phyloP scores from a whole-genome alignment of 2,797 vertebrate species.

The Peromyscus attwateri region DNA sequence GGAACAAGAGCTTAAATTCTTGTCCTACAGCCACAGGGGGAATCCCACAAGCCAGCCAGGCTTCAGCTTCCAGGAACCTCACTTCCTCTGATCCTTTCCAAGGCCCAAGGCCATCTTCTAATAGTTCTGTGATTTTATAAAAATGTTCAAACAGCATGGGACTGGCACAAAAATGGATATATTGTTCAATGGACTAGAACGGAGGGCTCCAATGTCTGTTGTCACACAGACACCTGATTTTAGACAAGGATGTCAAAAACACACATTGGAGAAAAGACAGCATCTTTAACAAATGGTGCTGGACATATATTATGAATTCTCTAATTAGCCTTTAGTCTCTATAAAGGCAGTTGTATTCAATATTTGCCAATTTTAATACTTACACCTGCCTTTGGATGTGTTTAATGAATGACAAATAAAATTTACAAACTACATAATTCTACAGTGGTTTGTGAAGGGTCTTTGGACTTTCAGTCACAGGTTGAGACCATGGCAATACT shows the following conservation, averaged over 20 bases:
- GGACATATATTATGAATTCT: neutral
- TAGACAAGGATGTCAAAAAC: neutral
- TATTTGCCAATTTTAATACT: neutral
- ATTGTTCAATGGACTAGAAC: neutral
- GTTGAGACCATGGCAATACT: neutral
- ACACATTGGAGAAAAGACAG: neutral
- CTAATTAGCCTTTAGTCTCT: neutral
- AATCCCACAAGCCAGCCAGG: neutral
- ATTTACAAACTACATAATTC: neutral
- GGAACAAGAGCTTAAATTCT: neutral
- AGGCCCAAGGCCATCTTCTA: neutral
- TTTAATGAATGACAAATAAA: neutral
- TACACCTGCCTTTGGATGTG: neutral
- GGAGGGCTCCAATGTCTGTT: neutral
- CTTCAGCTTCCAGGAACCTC: neutral
- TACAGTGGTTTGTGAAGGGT: neutral
- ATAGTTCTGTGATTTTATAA: neutral
- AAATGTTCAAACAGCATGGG: neutral
- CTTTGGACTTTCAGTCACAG: conserved; percentile 3
- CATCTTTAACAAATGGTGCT: neutral
- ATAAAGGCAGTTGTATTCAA: neutral
- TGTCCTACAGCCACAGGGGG: neutral
- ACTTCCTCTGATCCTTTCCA: neutral
- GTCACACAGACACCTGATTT: neutral
- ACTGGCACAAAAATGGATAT: neutral